Evolutionary conservation across 2,113 vertebrate genomes (phyloP), one percentile per base, ranked within the genome.

Genomic region (Rattus norvegicus): DNA sequence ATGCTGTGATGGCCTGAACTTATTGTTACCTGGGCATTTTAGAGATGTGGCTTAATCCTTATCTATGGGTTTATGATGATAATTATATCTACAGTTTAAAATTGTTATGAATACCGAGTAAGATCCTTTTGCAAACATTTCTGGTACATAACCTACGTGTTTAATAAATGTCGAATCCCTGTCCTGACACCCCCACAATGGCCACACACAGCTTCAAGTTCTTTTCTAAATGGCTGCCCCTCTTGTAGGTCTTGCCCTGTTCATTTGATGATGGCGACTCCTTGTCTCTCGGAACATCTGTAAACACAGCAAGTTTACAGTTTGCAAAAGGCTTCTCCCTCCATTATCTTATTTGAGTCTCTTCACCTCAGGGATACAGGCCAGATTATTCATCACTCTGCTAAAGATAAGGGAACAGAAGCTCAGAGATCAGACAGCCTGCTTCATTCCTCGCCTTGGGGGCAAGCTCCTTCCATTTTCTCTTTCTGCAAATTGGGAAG

Each of bases 281-380:
- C 81, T 95, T 73, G n/a, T 81, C 88, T 96, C 95, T 94, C 75
- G 69, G 94, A 93, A 94, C 89, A 95, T 90, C 91, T 95, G 88
- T 43, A 61, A 7, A 94, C 52, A 14, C 19, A 92, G 73, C 73
- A 94, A 43, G 76, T 96, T 96, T 77, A 52, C 76, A 94, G 67
- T 90, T 77, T 92, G 80, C 80, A 93, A 88, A 92, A 85, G 7
- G 56, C 73, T 96, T 90, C 92, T 94, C 88, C 92, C 65, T 93
- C 88, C 87, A 85, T 93, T 84, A 95, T 88, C 92, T 94, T 81
- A 76, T 96, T 49, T 88, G 92, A 70, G 70, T 67, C 52, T 73
- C 90, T 43, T 76, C 49, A 93, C 70, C 19, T 30, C 22, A 9
- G 91, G 90, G 93, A 72, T n/a, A 52, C 19, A 61, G 75, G 84